phyloP scores from a whole-genome alignment of 1,140 invertebrate species.

The Myzus persicae region DNA sequence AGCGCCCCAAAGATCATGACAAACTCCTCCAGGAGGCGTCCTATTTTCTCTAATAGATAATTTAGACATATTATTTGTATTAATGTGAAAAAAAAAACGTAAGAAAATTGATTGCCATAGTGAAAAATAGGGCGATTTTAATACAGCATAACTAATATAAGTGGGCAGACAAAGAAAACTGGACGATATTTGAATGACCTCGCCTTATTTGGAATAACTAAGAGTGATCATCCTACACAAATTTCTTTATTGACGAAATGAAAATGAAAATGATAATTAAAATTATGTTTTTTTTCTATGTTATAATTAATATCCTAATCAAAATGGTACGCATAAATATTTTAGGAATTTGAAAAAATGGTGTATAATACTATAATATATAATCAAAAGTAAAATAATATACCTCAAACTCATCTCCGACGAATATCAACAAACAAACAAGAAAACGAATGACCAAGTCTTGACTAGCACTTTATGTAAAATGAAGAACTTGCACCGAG shows the following conservation, averaged over 20 bases:
- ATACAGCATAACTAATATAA: neutral
- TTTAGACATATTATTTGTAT: conserved; percentile 50
- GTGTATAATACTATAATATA: neutral
- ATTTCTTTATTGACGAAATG: neutral
- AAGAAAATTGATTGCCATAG: neutral
- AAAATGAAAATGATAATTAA: neutral
- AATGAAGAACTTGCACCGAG: neutral
- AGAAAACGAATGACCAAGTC: neutral
- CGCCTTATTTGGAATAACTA: conserved; percentile 52
- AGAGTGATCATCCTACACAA: conserved; percentile 44
- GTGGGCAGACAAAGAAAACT: conserved; percentile 43
- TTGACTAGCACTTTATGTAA: neutral
- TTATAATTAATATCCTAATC: neutral
- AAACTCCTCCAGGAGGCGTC: conserved; percentile 67
- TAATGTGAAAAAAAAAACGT: neutral
- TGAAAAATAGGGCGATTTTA: neutral
- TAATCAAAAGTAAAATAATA: neutral
- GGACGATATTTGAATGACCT: conserved; percentile 56
- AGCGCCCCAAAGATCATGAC: conserved; percentile 67
- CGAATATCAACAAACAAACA: neutral
- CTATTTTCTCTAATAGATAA: conserved; percentile 60
- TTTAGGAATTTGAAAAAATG: neutral
- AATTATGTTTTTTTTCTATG: neutral
- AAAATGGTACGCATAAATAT: neutral
- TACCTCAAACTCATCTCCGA: conserved; percentile 7